These are phyloP conservation scores for Poeciliopsis presidionis DNA, from an alignment of 2,797 vertebrate species.

Conservation along the genomic window DNA sequence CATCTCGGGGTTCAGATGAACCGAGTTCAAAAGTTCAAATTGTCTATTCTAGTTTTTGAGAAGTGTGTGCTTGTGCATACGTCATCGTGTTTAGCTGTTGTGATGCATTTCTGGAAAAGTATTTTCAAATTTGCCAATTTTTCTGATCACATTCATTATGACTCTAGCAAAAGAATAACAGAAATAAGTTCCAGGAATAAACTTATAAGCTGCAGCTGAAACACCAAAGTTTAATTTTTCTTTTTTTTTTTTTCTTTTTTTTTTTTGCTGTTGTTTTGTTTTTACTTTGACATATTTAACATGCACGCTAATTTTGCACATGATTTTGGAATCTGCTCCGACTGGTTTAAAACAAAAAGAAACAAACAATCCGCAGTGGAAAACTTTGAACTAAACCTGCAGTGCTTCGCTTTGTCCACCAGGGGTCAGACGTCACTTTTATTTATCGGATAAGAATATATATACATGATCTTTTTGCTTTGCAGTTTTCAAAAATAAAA, in stretches of 20 bases:
- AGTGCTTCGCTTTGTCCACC: conserved; percentile 12
- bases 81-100: neutral
- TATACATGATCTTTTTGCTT: too few species aligned
- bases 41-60: neutral
- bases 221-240: too few species aligned
- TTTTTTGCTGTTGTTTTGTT: neutral
- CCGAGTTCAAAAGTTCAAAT: neutral
- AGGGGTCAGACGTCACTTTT: conserved; percentile 18
- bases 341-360: neutral
- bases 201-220: neutral
- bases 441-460: neutral
- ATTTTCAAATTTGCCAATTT: neutral
- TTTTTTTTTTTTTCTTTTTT: too few species aligned
- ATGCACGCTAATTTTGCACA: neutral
- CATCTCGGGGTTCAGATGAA: neutral
- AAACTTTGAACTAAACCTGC: conserved; percentile 2
- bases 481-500: too few species aligned
- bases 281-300: neutral
- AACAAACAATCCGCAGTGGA: neutral
- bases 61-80: neutral
- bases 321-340: neutral
- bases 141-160: neutral
- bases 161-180: neutral
- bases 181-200: neutral
- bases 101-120: neutral